Base-by-base conservation (phyloP, 2,888 invertebrate genomes). In the Perizoma affinitatum region DNA sequence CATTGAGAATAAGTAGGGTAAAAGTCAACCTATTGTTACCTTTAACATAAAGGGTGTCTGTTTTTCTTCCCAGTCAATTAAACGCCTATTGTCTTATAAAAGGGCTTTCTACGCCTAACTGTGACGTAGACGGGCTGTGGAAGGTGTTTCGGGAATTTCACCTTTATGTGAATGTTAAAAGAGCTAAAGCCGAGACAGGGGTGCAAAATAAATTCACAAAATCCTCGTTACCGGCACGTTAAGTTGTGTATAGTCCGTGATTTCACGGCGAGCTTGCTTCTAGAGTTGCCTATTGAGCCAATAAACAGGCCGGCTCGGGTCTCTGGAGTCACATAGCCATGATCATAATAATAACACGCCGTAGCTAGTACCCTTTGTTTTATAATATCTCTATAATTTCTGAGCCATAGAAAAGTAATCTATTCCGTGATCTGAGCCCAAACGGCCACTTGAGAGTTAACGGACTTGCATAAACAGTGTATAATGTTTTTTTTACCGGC, bases 1-100 rank as follows among this genome's bases (percentile, higher is more conserved):
- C 38, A 38, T 38, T 38, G 44, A 11, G 4, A 44, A 22, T 34
- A n/a, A 46, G 35, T 46, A 56, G 40, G 61, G 51, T 44, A 48
- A 11, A 48, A 41, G 22, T 34, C 44, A 33, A 35, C 33, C 49
- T 49, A 53, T 61, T 58, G 48, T 42, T 55, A 56, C 55, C 55
- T 52, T 56, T 46, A 42, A 33, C 52, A 55, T 49, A 52, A 59
- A 33, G 49, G 49, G 34, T 41, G 46, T 55, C 44, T 57, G 49
- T 45, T 59, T 63, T 63, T 59, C 46, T 49, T 50, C 49, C 45
- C 53, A 56, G 59, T 42, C 48, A 56, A 63, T 59, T 63, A 56
- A 55, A 46, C 45, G 44, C 49, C 49, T 41, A 59, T 62, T 62
- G 57, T 62, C 62, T 62, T 58, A 50, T 59, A 57, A 46, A 43